Conservation (phyloP, 2,113 vertebrate species). For the Penelope pileata region DNA sequence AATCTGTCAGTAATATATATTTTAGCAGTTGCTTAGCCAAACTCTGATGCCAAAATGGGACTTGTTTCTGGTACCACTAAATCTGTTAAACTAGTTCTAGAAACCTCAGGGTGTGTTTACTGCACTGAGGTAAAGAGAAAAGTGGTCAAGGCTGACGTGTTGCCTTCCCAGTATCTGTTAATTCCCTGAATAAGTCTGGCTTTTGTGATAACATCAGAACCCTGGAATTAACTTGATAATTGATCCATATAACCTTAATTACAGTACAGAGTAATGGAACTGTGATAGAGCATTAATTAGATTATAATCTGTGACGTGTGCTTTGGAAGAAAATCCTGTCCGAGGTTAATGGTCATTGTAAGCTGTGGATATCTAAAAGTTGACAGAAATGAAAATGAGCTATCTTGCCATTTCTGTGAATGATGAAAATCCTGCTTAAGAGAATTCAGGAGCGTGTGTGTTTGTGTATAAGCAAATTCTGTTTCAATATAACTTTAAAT, state of each 20-base stretch:
- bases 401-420: not conserved
- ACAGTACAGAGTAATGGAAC: not conserved
- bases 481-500: not conserved
- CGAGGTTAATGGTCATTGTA: not conserved
- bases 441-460: accelerated
- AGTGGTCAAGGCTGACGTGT: not conserved
- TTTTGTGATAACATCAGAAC: not conserved
- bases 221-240: slow-evolving; percentile 42
- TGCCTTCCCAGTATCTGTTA: not conserved
- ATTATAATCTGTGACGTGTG: not conserved
- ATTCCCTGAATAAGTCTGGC: not conserved
- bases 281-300: not conserved
- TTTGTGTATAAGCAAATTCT: not conserved
- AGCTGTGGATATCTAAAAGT: not conserved
- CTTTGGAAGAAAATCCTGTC: not conserved
- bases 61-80: not conserved
- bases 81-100: not conserved
- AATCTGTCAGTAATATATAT: not conserved
- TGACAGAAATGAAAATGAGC: not conserved
- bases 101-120: not conserved
- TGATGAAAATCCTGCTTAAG: not conserved
- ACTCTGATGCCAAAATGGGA: not conserved
- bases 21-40: not conserved
- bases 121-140: not conserved
- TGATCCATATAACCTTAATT: slow-evolving; percentile 10